These are phyloP conservation scores for Trinorchestia longiramus DNA, from an alignment of 1,140 invertebrate species.

Conservation along the genomic window DNA sequence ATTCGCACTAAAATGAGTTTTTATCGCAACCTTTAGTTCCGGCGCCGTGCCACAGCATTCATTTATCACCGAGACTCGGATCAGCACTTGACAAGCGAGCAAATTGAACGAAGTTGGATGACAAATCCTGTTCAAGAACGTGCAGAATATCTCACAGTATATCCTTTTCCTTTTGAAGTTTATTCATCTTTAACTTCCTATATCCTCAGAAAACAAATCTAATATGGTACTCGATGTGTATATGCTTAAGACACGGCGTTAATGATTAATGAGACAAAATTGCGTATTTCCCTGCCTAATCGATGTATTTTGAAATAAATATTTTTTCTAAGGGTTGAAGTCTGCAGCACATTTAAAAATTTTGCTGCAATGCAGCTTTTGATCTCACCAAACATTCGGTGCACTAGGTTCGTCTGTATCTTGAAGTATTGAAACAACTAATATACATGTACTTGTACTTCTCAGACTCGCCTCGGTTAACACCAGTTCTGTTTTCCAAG, in stretches of 20 bases:
- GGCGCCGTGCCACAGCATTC: not conserved
- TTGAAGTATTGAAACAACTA: too few relatives aligned
- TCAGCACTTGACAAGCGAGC: not conserved
- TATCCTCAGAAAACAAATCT: not conserved
- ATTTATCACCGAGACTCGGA: not conserved
- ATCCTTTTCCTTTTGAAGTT: not conserved
- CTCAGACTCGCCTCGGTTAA: too few relatives aligned
- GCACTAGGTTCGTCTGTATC: too few relatives aligned
- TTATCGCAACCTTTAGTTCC: not conserved
- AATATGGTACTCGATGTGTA: not conserved
- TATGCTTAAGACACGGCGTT: not conserved
- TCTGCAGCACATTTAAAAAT: too few relatives aligned
- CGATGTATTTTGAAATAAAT: not conserved
- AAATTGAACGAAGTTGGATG: not conserved
- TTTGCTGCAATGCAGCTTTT: too few relatives aligned
- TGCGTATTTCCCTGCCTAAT: not conserved
- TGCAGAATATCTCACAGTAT: not conserved
- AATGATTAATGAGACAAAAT: not conserved
- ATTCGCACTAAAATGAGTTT: not conserved
- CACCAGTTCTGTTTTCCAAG: too few relatives aligned
- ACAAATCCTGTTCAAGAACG: not conserved
- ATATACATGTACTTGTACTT: too few relatives aligned
- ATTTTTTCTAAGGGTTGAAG: not conserved
- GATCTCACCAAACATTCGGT: too few relatives aligned
- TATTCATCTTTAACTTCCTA: not conserved